These are phyloP conservation scores for Enhydra lutris DNA, from an alignment of 2,113 vertebrate species.

Conservation along the genomic window DNA sequence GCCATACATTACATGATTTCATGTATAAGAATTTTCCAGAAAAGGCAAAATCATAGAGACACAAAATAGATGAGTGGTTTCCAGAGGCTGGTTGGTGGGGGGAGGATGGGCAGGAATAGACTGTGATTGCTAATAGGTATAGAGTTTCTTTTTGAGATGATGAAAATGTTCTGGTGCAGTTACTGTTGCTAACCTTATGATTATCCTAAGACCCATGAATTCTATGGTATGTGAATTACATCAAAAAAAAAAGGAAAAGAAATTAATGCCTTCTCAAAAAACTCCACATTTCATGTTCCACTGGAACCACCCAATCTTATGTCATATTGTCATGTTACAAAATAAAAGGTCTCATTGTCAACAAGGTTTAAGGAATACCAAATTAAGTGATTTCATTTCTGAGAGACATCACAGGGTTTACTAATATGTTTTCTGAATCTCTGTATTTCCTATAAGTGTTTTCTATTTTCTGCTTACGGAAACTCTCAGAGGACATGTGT, in stretches of 20 bases:
- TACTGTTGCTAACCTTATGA: background rate
- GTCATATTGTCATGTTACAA: background rate
- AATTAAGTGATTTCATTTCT: background rate
- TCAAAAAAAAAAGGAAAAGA: background rate
- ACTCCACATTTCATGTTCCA: background rate
- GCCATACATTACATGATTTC: too few species aligned
- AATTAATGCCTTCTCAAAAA: background rate
- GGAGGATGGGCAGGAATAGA: background rate
- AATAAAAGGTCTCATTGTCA: background rate
- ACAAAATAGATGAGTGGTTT: background rate
- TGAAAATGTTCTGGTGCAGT: background rate
- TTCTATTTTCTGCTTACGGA: background rate
- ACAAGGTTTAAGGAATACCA: background rate
- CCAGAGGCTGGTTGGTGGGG: background rate
- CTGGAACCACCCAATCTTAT: background rate
- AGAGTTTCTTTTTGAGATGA: background rate
- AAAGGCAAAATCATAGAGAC: background rate
- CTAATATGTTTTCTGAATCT: background rate
- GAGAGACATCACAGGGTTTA: background rate
- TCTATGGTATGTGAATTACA: background rate
- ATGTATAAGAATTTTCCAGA: background rate
- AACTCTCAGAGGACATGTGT: background rate
- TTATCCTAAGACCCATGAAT: background rate
- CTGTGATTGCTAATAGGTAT: background rate
- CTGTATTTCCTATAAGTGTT: background rate